These are phyloP conservation scores for Acanthurus leucopareius DNA, from an alignment of 2,797 vertebrate species.

Conservation along the genomic window DNA sequence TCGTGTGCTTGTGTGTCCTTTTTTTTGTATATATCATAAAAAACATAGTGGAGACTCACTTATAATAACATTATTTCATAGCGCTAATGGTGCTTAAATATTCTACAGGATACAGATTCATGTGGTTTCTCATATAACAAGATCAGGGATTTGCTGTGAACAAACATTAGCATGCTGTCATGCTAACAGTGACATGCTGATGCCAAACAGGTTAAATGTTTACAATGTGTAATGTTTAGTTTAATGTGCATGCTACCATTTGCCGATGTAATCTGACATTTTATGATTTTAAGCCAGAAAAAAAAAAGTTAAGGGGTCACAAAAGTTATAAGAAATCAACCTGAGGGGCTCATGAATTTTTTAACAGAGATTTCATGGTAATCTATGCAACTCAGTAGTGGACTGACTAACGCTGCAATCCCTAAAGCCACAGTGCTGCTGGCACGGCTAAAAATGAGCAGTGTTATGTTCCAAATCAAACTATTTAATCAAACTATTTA, in stretches of 20 bases:
- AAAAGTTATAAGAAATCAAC: neutral
- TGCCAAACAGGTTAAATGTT: neutral
- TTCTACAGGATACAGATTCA: too few species aligned
- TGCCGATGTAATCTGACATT: neutral
- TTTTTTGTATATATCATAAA: neutral
- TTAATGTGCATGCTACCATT: neutral
- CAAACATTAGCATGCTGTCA: too few species aligned
- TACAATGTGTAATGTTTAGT: neutral
- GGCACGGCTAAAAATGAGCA: neutral
- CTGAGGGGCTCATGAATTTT: neutral
- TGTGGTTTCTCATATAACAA: too few species aligned
- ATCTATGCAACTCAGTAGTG: neutral
- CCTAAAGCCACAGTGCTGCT: neutral
- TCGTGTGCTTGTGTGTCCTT: neutral
- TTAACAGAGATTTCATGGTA: neutral
- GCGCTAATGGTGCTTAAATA: too few species aligned
- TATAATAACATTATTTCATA: neutral
- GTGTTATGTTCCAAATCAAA: conserved; percentile 27
- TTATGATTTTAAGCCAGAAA: neutral
- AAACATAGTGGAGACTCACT: neutral
- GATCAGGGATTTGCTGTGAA: too few species aligned
- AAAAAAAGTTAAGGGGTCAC: neutral
- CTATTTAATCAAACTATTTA: neutral
- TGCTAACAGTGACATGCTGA: neutral
- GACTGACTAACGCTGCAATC: neutral